Conservation (phyloP, 2,888 invertebrate species). For the Camponotus fellah region DNA sequence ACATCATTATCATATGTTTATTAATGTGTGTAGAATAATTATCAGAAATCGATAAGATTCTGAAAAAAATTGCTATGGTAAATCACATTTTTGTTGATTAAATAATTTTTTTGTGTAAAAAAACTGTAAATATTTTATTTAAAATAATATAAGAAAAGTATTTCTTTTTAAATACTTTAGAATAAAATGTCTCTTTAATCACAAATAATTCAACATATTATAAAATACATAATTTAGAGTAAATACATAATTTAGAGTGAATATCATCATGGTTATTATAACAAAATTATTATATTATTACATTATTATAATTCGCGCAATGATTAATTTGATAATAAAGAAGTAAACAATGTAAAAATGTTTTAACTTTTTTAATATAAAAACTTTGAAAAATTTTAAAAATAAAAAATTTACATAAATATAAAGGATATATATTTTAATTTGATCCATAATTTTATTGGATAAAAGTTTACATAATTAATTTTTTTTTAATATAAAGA, state of each 20-base stretch:
- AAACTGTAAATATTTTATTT: not conserved
- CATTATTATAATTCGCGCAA: not conserved
- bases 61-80: not conserved
- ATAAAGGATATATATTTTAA: not conserved
- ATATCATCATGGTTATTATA: not conserved
- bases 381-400: no score
- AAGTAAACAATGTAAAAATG: not conserved
- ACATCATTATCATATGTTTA: not conserved
- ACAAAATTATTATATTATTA: not conserved
- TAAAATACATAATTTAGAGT: not conserved
- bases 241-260: not conserved
- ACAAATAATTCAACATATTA: not conserved
- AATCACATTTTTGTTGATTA: not conserved
- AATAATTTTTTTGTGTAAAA: not conserved
- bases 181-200: not conserved
- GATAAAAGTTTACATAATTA: not conserved
- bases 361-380: no score
- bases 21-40: slow-evolving; percentile 9
- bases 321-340: not conserved
- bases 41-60: slow-evolving; percentile 32
- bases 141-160: slow-evolving; percentile 3
- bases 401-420: no score
- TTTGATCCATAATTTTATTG: not conserved
- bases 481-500: not conserved
- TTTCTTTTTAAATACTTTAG: no score